phyloP scores from a whole-genome alignment of 2,797 vertebrate genomes.

The Catostomus latipinnis region DNA sequence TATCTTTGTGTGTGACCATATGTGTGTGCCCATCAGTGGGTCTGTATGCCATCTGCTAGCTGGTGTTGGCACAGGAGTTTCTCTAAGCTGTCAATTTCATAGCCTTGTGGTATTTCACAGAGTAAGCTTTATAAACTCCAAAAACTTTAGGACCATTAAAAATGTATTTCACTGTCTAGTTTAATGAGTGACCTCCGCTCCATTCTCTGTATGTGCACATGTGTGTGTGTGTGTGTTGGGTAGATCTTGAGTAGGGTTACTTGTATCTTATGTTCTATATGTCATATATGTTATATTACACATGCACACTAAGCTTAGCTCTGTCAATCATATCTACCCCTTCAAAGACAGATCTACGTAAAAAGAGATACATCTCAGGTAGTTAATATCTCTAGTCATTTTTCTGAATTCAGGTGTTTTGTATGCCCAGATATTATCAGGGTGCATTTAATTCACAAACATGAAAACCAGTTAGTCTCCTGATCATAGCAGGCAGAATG shows the following conservation, averaged over 20 bases:
- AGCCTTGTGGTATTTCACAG: constrained; percentile 35
- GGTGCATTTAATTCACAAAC: neutral
- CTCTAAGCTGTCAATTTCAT: constrained; percentile 68
- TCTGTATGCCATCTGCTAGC: constrained; percentile 79
- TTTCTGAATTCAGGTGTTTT: neutral
- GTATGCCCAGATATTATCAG: neutral
- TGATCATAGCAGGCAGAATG: neutral
- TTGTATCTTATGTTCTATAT: constrained; percentile 1
- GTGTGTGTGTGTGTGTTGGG: neutral
- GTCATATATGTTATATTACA: constrained; percentile 27
- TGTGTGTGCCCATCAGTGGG: constrained; percentile 79
- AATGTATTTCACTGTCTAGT: neutral
- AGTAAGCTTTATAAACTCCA: constrained; percentile 22
- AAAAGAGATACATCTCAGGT: constrained; percentile 9
- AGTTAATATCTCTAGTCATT: neutral
- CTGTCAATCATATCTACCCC: constrained; percentile 26
- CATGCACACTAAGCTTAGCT: constrained; percentile 8
- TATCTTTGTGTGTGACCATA: constrained; percentile 67
- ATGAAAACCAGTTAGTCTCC: neutral
- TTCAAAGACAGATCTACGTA: constrained; percentile 13
- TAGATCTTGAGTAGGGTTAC: neutral
- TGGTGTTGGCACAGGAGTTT: constrained; percentile 77
- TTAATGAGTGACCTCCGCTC: too few relatives aligned
- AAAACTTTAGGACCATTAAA: neutral
- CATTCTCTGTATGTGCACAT: neutral